Percentiles rank a stretch among this genome's conserved stretches.
Conservation (phyloP, 2,113 vertebrate genomes). For the Misgurnus anguillicaudatus region DNA sequence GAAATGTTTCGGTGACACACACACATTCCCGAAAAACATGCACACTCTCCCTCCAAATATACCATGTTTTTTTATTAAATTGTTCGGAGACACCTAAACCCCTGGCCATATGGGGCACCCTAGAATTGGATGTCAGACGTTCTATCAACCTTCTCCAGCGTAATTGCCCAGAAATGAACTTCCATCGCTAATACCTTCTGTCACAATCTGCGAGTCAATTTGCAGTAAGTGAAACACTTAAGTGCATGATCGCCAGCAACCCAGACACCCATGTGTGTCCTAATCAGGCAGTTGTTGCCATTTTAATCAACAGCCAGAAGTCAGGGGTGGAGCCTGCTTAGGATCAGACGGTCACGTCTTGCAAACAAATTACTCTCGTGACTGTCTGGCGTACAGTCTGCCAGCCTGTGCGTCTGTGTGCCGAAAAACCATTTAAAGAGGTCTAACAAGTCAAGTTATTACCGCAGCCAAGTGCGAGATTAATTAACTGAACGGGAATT, state of each 20-base stretch:
- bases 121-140: slow-evolving; percentile 29
- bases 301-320: slow-evolving; percentile 29
- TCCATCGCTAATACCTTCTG: slow-evolving; percentile 22
- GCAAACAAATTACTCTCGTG: background rate
- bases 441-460: slow-evolving; percentile 75
- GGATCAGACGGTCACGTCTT: background rate
- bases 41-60: slow-evolving; percentile 8
- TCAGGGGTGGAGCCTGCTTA: background rate
- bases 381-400: slow-evolving; percentile 12
- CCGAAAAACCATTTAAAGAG: slow-evolving; percentile 66
- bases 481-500: slow-evolving; percentile 75
- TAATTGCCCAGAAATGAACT: slow-evolving; percentile 32
- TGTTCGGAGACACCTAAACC: slow-evolving; percentile 18
- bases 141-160: slow-evolving; percentile 35
- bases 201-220: slow-evolving; percentile 30
- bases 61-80: slow-evolving; percentile 20
- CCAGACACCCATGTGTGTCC: slow-evolving; percentile 4
- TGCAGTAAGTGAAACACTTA: slow-evolving; percentile 32
- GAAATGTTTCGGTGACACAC: background rate
- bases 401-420: slow-evolving; percentile 20
- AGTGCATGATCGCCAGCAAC: slow-evolving; percentile 18
- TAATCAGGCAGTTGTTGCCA: slow-evolving; percentile 14
- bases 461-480: slow-evolving; percentile 72
- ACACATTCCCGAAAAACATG: background rate
- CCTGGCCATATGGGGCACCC: slow-evolving; percentile 27